These are phyloP conservation scores for Patiria miniata DNA, from an alignment of 35 echinoderm and acorn worm species.

Conservation along the genomic window DNA sequence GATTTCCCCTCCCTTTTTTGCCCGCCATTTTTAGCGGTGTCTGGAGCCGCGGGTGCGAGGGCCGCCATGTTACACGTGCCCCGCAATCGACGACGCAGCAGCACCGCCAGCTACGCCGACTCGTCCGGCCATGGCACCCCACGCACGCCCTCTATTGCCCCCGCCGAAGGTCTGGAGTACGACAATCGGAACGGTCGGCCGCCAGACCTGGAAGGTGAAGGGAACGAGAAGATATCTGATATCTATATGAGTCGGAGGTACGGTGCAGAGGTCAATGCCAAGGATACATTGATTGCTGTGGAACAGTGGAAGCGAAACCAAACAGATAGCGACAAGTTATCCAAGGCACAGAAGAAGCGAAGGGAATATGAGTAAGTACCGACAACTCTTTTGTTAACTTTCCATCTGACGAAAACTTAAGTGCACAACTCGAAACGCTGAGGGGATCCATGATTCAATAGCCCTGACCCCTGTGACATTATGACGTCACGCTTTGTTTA, in stretches of 20 bases:
- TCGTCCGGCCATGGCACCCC: slow-evolving; percentile 1
- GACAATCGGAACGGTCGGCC: not conserved
- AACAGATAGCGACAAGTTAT: not conserved
- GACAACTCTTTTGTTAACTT: too few species aligned
- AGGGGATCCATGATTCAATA: too few species aligned
- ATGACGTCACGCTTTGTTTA: too few species aligned
- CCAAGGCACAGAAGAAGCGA: not conserved
- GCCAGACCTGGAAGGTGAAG: not conserved
- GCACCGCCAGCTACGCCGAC: not conserved
- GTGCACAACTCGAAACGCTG: too few species aligned
- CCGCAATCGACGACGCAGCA: not conserved
- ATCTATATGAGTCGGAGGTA: slow-evolving; percentile 9
- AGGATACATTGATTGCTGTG: slow-evolving; percentile 13
- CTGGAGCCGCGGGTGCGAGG: slow-evolving; percentile 12
- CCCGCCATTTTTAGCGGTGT: not conserved
- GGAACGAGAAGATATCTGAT: not conserved
- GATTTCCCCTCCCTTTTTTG: not conserved
- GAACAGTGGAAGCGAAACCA: not conserved
- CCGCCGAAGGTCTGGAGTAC: not conserved
- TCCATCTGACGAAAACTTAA: too few species aligned
- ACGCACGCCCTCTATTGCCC: not conserved
- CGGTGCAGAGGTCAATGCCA: slow-evolving; percentile 4
- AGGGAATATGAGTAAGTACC: slow-evolving; percentile 21
- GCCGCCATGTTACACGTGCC: slow-evolving; percentile 25
- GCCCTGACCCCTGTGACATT: too few species aligned